Evolutionary conservation across 2,113 vertebrate genomes (phyloP).

Genomic region (Tachuris rubrigastra): DNA sequence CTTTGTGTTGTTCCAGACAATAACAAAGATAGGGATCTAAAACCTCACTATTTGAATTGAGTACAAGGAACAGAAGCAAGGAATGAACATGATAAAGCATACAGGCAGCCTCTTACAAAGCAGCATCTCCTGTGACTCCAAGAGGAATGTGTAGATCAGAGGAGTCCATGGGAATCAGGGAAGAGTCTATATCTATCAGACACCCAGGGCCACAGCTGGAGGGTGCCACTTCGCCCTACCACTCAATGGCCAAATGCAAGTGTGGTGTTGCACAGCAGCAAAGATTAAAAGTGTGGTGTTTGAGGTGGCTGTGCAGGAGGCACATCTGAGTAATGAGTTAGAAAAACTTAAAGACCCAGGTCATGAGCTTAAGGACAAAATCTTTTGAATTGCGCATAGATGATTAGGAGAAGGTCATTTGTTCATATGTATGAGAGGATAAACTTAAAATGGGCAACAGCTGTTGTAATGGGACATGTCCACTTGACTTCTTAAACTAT

Average conservation of each 20-base stretch:
- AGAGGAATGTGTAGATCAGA: rapidly evolving
- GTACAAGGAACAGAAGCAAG: not conserved
- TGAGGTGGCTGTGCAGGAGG: not conserved
- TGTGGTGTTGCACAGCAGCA: no score
- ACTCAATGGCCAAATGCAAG: not conserved
- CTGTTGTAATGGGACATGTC: not conserved
- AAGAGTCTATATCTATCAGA: not conserved
- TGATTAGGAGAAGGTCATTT: not conserved
- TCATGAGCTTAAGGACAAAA: not conserved
- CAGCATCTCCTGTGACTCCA: not conserved
- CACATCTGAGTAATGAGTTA: not conserved
- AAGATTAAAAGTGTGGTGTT: not conserved
- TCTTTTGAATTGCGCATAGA: not conserved
- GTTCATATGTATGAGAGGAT: not conserved
- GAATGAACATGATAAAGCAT: not conserved
- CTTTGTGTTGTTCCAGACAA: not conserved
- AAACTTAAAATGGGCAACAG: not conserved
- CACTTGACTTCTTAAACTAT: not conserved
- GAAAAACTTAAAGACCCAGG: not conserved
- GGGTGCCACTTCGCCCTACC: not conserved
- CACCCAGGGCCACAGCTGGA: not conserved
- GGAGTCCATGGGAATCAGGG: not conserved
- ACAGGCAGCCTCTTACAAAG: not conserved
- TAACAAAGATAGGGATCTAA: not conserved
- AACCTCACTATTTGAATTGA: not conserved